Base-by-base conservation (phyloP, 2,113 vertebrate genomes). In the Zapus hudsonius region DNA sequence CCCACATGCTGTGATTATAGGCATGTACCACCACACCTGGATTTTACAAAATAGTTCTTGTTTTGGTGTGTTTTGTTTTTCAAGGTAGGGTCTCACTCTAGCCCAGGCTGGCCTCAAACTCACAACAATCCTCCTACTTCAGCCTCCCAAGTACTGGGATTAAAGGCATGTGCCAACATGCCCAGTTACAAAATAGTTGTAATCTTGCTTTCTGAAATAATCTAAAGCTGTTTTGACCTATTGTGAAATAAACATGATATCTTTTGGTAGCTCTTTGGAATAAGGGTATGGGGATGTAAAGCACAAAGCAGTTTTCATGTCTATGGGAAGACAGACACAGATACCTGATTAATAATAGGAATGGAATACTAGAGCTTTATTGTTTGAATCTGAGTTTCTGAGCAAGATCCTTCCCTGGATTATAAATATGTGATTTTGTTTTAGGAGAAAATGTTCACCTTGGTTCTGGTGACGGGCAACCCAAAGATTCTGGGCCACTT, bases 371-470 rank as follows among this genome's bases (percentile, higher is more conserved):
- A 17, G 38, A 84, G 31, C 52, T 94, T 92, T 91, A 73, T 76
- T 94, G 22, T 89, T 94, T 91, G 75, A 93, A 81, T 40, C 47
- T 84, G 59, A 82, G 25, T 90, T 67, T 87, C 81, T 90, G 70
- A 89, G 40, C 17, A 47, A 86, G n/a, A 15, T 78, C 38, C 36
- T 96, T 80, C 27, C 72, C 76, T 89, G 87, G 59, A 83, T 95
- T 87, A 64, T 7, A 12, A 94, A 85, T 44, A n/a, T 84, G 70
- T 96, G 33, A 88, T 76, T 94, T 90, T 92, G 10, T 97, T 95
- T 63, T 97, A 99, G 99, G 98, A 94, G 99, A 99, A 97, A 99
- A 98, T 96, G 97, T 98, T 94, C 99, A 99, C 97, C 97, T 98
- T 96, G 98, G 98, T 95, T 98, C 98, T 73, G 97, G 98, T 90